A percentile compares a stretch with the other conserved stretches of the same genome.
These are phyloP conservation scores for Aporophyla lueneburgensis DNA, from an alignment of 2,888 invertebrate genomes.

Conservation along the genomic window DNA sequence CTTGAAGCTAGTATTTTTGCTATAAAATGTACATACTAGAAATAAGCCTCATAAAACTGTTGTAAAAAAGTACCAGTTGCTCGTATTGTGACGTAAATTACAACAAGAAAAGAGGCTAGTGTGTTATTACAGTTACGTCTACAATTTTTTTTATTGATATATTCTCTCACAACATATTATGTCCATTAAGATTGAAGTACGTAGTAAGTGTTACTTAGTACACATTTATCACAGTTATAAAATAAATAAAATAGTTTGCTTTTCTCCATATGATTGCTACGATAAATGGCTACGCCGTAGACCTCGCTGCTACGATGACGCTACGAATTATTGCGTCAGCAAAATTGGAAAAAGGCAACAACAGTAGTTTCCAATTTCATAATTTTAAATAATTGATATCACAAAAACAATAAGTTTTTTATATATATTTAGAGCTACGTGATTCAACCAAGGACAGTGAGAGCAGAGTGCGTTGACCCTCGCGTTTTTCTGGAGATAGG, in stretches of 20 bases:
- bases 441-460: constrained; percentile 4
- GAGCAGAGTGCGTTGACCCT: constrained; percentile 22
- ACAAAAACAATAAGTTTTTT: neutral
- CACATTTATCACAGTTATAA: neutral
- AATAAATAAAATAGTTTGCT: neutral
- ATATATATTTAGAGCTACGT: neutral
- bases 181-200: neutral
- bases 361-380: neutral
- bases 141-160: too few species aligned
- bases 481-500: neutral
- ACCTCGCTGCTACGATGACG: constrained; percentile 25
- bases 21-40: neutral
- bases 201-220: neutral
- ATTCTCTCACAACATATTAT: neutral
- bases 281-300: constrained; percentile 52
- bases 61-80: constrained; percentile 12
- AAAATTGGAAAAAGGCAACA: constrained; percentile 1
- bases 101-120: neutral
- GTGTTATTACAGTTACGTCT: neutral
- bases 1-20: neutral
- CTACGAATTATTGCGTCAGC: neutral
- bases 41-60: neutral
- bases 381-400: neutral
- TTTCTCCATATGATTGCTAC: constrained; percentile 20
- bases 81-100: neutral